A percentile compares a stretch with the other conserved stretches of the same genome.
These are phyloP conservation scores for Pavo muticus DNA, from an alignment of 2,113 vertebrate genomes.

Conservation along the genomic window DNA sequence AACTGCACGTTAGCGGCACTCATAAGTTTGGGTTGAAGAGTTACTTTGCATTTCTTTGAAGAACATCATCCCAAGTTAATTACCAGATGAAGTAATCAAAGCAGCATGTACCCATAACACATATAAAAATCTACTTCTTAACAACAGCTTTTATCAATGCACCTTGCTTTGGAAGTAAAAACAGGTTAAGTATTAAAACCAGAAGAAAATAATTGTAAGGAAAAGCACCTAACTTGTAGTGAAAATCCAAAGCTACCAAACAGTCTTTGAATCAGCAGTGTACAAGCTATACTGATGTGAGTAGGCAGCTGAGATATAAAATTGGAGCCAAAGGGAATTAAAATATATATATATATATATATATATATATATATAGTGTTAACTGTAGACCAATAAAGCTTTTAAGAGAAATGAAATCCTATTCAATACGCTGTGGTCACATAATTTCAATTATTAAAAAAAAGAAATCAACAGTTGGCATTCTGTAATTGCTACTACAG, in stretches of 20 bases:
- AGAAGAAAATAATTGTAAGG: not conserved
- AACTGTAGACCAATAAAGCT: slow-evolving; percentile 35
- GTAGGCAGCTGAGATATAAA: not conserved
- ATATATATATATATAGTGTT: not conserved
- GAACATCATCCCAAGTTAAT: not conserved
- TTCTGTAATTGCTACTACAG: slow-evolving; percentile 17
- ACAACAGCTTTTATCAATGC: not conserved
- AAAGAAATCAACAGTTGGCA: not conserved
- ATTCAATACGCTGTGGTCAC: not conserved
- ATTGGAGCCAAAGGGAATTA: slow-evolving; percentile 15
- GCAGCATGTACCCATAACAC: not conserved
- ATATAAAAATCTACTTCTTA: not conserved
- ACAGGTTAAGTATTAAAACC: not conserved
- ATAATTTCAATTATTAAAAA: slow-evolving; percentile 54
- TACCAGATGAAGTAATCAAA: slow-evolving; percentile 23
- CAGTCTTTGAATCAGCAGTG: not conserved
- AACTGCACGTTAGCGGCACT: slow-evolving; percentile 1
- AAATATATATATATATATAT: not conserved
- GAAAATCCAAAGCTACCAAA: not conserved
- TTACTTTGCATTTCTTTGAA: slow-evolving; percentile 29
- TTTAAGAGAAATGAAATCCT: slow-evolving; percentile 48
- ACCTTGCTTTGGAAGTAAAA: slow-evolving; percentile 11
- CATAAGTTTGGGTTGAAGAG: not conserved
- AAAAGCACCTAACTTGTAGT: not conserved
- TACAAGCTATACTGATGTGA: not conserved